Evolutionary conservation across 2,797 vertebrate species (phyloP), one percentile per base, ranked within the genome.

Genomic region (Champsocephalus gunnari): DNA sequence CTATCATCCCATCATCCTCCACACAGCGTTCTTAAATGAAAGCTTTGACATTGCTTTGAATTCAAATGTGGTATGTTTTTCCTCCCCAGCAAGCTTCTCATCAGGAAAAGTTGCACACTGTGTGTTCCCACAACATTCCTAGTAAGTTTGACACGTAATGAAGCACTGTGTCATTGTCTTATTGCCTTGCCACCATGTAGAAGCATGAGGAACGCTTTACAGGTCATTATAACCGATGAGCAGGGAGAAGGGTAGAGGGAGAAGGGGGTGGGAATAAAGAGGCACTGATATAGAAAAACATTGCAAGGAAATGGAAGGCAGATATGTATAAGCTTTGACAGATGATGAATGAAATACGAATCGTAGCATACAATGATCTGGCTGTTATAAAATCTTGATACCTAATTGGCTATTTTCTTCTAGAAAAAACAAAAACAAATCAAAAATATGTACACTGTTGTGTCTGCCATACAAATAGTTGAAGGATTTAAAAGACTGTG

Each of bases 121-220:
- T 80, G 63, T 79, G 66, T 80, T 82, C 64, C 77, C 72, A 66
- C 64, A 76, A 80, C 72, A 82, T 71, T 75, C 80, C 81, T 82
- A 74, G 80, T 82, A 76, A 87, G 80, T 74, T 76, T 83, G 84
- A 87, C 82, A 85, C 83, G 28, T 84, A 88, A 87, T 72, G 82
- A 89, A 87, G 83, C 77, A 78, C 81, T 83, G 87, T 77, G 88
- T 88, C 88, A 84, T 66, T 82, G 87, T 91, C 88, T 84, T 83
- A 66, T 85, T 75, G 81, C 73, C 81, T 82, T 49, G 60, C 81
- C 77, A 61, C 75, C 84, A 82, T 61, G 85, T 66, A 75, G 73
- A 84, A 89, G 84, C 77, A 70, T 3, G 47, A 74, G 70, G 70
- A 82, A 71, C 58, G 9, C 75, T 87, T 83, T 85, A 89, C 88